These are phyloP conservation scores for Sinocyclocheilus maitianheensis DNA, from an alignment of 2,113 vertebrate genomes.

Conservation along the genomic window DNA sequence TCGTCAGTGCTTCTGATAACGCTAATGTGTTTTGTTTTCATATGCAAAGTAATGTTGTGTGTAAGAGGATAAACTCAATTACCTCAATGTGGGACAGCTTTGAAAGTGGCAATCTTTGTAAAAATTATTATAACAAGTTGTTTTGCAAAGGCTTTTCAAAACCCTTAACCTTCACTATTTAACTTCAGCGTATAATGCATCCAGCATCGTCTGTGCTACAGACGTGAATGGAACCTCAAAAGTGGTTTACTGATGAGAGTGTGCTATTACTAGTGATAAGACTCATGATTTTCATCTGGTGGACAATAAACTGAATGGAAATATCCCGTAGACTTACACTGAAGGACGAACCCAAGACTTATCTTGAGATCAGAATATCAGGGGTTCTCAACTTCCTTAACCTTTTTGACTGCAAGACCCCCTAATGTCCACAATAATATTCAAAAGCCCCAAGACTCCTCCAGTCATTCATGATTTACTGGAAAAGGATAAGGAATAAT, in stretches of 20 bases:
- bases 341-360: not conserved
- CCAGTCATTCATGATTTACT: not conserved
- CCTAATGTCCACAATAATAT: not conserved
- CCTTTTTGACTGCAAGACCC: not conserved
- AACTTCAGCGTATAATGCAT: not conserved
- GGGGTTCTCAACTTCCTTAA: not conserved
- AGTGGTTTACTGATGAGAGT: not conserved
- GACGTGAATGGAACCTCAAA: not conserved
- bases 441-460: not conserved
- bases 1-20: constrained; percentile 25
- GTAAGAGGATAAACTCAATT: constrained; percentile 39
- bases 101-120: constrained; percentile 21
- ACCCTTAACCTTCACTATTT: not conserved
- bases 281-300: not conserved
- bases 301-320: not conserved
- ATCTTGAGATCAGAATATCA: not conserved
- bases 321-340: not conserved
- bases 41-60: constrained; percentile 25
- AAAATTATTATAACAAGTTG: constrained; percentile 27
- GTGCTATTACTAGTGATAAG: not conserved
- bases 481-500: not conserved
- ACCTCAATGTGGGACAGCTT: constrained; percentile 33
- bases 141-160: constrained; percentile 21
- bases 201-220: not conserved
- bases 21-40: constrained; percentile 45